A percentile compares a stretch with the other conserved stretches of the same genome.
Conservation (phyloP, 2,113 vertebrate species). For the Corythornis cristatus region DNA sequence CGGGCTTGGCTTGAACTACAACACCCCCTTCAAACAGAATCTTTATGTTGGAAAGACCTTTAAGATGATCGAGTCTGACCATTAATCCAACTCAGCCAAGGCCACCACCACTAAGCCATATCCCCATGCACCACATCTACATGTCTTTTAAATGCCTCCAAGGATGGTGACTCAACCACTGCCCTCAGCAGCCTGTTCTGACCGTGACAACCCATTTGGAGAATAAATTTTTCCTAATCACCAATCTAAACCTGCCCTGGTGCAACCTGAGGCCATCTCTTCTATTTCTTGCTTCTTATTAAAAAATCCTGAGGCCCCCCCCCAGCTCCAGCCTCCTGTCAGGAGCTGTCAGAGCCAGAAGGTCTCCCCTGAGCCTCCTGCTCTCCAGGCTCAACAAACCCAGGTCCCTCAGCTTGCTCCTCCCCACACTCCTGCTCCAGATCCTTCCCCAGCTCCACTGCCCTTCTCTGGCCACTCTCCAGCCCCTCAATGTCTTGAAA, state of each 20-base stretch:
- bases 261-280: background rate
- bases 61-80: background rate
- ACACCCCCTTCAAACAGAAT: background rate
- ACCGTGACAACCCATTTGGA: too few relatives aligned
- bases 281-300: background rate
- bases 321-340: accelerated
- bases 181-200: background rate
- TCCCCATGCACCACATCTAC: background rate
- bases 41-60: background rate
- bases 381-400: background rate
- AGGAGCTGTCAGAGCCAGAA: background rate
- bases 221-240: background rate
- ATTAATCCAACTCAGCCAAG: too few relatives aligned
- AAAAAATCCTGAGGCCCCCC: background rate
- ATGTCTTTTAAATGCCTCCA: background rate
- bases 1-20: background rate
- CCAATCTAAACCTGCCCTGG: background rate
- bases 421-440: background rate
- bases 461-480: background rate
- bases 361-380: background rate
- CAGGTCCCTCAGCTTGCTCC: background rate
- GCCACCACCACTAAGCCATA: too few relatives aligned
- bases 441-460: background rate
- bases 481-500: background rate
- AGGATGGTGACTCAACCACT: background rate